Evolutionary conservation across 2,888 invertebrate species (phyloP).

Genomic region (Cenopis cana): DNA sequence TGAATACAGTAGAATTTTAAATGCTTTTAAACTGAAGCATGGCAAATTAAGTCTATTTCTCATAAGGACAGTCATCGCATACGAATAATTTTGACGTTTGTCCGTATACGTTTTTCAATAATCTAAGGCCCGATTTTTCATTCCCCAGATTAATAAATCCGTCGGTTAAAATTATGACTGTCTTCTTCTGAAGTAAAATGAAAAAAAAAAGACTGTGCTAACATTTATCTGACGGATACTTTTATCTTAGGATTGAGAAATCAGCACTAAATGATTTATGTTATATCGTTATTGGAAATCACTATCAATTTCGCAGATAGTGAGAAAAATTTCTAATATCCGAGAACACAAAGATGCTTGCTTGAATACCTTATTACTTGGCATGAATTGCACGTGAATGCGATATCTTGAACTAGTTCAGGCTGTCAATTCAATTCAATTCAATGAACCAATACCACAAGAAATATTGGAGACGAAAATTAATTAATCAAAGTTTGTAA

Average conservation of each 20-base stretch:
- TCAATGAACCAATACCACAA: not conserved
- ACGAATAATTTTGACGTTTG: not conserved
- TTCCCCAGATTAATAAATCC: no score
- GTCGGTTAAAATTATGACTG: no score
- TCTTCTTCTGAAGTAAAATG: no score
- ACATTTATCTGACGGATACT: no score
- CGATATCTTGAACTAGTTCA: slow-evolving; percentile 4
- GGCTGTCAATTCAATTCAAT: not conserved
- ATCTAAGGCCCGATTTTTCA: no score
- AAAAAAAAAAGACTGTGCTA: no score
- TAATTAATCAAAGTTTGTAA: slow-evolving; percentile 41
- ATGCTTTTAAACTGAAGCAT: not conserved
- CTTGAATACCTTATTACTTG: not conserved
- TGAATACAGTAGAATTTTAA: slow-evolving; percentile 1
- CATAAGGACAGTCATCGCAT: not conserved
- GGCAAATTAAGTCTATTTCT: not conserved
- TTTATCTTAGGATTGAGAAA: no score
- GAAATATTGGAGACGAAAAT: slow-evolving; percentile 6
- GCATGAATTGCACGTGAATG: not conserved
- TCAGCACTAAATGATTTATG: no score
- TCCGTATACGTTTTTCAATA: no score
- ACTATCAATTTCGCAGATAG: not conserved
- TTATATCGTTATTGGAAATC: not conserved
- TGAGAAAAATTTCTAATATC: no score
- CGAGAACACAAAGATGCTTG: not conserved